Conservation (phyloP, 2,113 vertebrate species). For the Odocoileus virginianus region DNA sequence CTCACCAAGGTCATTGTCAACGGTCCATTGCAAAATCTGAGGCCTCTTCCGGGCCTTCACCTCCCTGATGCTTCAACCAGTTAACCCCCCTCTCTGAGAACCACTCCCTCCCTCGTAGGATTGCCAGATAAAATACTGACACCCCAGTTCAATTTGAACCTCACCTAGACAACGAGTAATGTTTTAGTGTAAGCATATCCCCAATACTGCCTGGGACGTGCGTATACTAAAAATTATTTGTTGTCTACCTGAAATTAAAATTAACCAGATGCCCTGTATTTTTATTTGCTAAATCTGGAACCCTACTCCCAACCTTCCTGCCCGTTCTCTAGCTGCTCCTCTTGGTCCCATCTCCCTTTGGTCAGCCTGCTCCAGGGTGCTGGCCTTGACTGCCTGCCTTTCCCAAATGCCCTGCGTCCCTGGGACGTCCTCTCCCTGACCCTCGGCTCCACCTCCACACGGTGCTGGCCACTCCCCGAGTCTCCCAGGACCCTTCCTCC, state of each 20-base stretch:
- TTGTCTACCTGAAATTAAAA: not conserved
- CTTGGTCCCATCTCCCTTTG: not conserved
- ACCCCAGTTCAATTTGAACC: not conserved
- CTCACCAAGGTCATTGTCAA: not conserved
- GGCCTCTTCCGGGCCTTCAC: not conserved
- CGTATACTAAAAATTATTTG: not conserved
- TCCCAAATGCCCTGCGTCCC: not conserved
- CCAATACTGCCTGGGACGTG: not conserved
- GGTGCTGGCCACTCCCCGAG: no score
- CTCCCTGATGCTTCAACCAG: not conserved
- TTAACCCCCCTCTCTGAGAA: not conserved
- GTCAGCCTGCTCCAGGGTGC: not conserved
- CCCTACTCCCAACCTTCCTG: not conserved
- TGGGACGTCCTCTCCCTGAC: not conserved
- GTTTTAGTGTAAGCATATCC: not conserved
- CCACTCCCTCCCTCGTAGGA: not conserved
- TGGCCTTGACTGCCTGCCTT: not conserved
- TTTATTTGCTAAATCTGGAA: not conserved
- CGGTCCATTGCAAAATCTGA: not conserved
- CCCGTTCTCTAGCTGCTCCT: not conserved
- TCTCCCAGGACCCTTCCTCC: not conserved
- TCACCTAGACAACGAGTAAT: not conserved
- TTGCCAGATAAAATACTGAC: not conserved
- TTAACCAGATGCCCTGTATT: not conserved
- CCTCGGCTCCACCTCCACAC: fast-evolving